Percentiles rank a stretch among this genome's conserved stretches.
phyloP scores from a whole-genome alignment of 92 coral and sea anemone genomes.

The Actinernus sp. region DNA sequence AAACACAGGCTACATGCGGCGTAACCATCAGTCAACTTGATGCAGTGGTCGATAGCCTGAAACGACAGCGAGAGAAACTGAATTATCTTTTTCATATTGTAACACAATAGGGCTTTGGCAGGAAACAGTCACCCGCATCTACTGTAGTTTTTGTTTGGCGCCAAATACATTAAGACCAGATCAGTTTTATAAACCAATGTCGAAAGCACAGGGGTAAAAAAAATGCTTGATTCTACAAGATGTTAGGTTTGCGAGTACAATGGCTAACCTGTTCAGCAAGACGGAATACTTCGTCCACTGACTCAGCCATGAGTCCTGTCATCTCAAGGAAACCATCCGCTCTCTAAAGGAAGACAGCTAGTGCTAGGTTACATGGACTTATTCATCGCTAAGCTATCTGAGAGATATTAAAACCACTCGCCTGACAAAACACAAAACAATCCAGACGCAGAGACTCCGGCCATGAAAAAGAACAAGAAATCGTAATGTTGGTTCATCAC shows the following conservation, averaged over 20 bases:
- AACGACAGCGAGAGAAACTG: not conserved
- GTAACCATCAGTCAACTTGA: conserved; percentile 85
- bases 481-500: no score
- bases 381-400: not conserved
- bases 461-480: no score
- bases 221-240: not conserved
- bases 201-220: no score
- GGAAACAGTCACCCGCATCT: no score
- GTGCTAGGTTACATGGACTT: not conserved
- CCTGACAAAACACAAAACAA: not conserved
- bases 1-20: conserved; percentile 78
- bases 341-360: conserved; percentile 30
- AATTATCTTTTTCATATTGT: no score
- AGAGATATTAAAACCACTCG: no score
- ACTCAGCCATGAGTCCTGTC: conserved; percentile 90
- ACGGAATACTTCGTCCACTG: conserved; percentile 88
- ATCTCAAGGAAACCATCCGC: conserved; percentile 91
- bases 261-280: conserved; percentile 88
- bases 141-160: no score
- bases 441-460: not conserved
- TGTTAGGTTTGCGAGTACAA: not conserved
- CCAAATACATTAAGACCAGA: no score
- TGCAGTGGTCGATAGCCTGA: conserved; percentile 89
- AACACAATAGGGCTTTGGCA: not conserved
- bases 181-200: no score